These are phyloP conservation scores for Torymus texanus DNA, from an alignment of 2,888 invertebrate species.

Conservation along the genomic window DNA sequence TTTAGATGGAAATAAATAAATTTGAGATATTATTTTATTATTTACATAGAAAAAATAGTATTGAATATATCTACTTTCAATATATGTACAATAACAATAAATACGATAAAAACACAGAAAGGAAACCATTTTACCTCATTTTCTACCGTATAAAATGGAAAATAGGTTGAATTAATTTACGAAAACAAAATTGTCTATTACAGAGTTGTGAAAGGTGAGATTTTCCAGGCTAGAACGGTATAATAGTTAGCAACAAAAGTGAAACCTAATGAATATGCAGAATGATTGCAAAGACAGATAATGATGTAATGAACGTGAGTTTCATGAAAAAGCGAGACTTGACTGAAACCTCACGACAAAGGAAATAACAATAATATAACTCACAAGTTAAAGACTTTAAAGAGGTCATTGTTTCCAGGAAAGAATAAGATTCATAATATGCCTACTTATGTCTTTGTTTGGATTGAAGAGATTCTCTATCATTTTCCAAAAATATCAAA, in stretches of 20 bases:
- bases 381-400: no score
- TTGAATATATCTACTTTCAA: no score
- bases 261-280: constrained; percentile 14
- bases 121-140: background rate
- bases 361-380: no score
- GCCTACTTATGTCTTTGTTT: no score
- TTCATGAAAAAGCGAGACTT: background rate
- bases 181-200: background rate
- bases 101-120: background rate
- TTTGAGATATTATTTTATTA: no score
- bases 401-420: no score
- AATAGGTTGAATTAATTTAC: background rate
- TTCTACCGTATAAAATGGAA: background rate
- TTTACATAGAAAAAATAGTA: no score
- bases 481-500: no score
- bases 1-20: no score
- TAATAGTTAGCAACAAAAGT: constrained; percentile 5
- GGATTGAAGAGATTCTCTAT: no score
- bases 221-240: constrained; percentile 7
- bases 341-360: no score
- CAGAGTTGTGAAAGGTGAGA: constrained; percentile 1
- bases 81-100: background rate
- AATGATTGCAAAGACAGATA: constrained; percentile 12
- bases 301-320: constrained; percentile 6
- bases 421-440: no score